phyloP scores from a whole-genome alignment of 2,888 invertebrate species.

The Sabatieria punctata region DNA sequence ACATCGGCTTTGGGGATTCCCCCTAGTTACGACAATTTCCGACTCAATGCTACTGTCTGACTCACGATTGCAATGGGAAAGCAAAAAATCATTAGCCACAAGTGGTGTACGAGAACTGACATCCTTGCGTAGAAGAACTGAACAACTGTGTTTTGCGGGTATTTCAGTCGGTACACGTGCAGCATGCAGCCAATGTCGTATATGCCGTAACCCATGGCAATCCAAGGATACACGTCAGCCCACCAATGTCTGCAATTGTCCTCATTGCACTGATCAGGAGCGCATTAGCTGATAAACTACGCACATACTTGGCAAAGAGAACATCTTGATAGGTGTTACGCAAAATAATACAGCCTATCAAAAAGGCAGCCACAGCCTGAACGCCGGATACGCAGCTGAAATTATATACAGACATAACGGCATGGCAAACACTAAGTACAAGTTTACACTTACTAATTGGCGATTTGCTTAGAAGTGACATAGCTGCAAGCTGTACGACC shows the following conservation, averaged over 20 bases:
- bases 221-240: slow-evolving; percentile 1
- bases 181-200: slow-evolving; percentile 4
- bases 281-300: no score
- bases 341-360: background rate
- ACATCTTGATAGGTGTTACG: background rate
- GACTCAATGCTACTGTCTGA: background rate
- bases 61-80: slow-evolving; percentile 4
- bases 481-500: no score
- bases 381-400: background rate
- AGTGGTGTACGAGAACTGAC: slow-evolving; percentile 1
- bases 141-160: background rate
- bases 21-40: background rate
- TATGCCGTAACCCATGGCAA: slow-evolving; percentile 4
- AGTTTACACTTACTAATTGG: no score
- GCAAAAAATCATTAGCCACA: background rate
- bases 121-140: background rate
- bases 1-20: background rate
- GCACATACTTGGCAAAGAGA: background rate
- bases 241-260: background rate
- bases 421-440: no score
- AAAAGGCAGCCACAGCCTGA: background rate
- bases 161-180: background rate
- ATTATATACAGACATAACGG: no score
- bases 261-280: background rate
- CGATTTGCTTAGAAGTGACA: no score